Conservation (phyloP, 1,140 invertebrate species). For the Drosophila kanapiae region DNA sequence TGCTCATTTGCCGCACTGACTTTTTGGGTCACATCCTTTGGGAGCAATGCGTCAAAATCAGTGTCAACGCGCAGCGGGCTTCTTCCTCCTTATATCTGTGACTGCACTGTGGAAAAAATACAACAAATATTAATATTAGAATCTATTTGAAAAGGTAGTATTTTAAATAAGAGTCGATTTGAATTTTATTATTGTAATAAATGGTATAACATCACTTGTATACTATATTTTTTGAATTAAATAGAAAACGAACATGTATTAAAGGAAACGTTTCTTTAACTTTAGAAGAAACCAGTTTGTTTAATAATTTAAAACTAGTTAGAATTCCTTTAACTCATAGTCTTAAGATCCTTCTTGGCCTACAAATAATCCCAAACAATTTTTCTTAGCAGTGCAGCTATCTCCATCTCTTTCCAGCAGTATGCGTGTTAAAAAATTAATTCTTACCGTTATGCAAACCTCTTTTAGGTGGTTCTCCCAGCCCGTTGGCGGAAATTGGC, state of each 20-base stretch:
- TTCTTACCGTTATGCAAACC: conserved; percentile 71
- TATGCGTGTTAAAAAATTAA: conserved; percentile 80
- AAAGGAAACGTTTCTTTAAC: neutral
- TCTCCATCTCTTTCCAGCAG: conserved; percentile 6
- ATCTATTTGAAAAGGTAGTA: neutral
- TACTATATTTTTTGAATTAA: neutral
- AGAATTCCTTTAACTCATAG: neutral
- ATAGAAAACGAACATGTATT: neutral
- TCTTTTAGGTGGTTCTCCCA: conserved; percentile 23
- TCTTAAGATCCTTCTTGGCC: neutral
- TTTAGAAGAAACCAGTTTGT: neutral
- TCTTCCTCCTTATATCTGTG: conserved; percentile 10
- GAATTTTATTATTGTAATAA: neutral
- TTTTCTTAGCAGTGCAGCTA: neutral
- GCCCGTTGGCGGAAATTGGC: conserved; percentile 50
- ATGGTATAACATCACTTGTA: neutral
- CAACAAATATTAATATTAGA: too few species aligned
- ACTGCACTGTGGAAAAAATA: conserved; percentile 1
- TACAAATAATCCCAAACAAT: neutral
- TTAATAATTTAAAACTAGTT: neutral
- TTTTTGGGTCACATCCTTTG: conserved; percentile 82
- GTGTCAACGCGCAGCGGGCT: conserved; percentile 75
- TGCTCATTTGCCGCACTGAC: conserved; percentile 81
- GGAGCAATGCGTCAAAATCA: conserved; percentile 83
- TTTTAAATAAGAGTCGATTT: neutral